Evolutionary conservation across 2,797 vertebrate genomes (phyloP).

Genomic region (Hippocampus kuda): DNA sequence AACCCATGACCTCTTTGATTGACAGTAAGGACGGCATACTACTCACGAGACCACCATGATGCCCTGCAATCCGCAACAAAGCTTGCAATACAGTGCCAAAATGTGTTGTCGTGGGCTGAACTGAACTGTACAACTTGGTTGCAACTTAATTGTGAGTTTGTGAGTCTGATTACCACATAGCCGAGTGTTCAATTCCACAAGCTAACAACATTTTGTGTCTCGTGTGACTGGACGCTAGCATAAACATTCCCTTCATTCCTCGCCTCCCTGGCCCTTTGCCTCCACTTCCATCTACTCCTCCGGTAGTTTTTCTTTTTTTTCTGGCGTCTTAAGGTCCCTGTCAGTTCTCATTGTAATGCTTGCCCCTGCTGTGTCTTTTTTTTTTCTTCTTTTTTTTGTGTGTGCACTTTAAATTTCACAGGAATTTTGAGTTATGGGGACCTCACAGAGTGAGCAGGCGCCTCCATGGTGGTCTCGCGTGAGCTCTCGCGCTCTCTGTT

Average conservation of each 20-base stretch:
- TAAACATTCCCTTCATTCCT: conserved; percentile 16
- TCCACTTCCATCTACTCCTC: neutral
- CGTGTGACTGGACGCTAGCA: conserved; percentile 6
- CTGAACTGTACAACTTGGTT: neutral
- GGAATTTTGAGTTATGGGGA: conserved; percentile 21
- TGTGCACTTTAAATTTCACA: conserved; percentile 23
- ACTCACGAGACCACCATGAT: neutral
- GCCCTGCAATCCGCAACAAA: neutral
- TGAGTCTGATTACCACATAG: neutral
- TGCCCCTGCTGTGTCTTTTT: neutral
- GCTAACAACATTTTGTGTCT: conserved; percentile 10
- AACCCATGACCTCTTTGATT: neutral
- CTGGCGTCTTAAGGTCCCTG: neutral
- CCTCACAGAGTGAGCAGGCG: conserved; percentile 19
- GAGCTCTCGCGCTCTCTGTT: conserved; percentile 20
- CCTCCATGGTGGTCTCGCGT: conserved; percentile 22
- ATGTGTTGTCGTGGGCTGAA: neutral
- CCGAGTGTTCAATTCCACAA: conserved; percentile 7
- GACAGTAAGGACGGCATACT: neutral
- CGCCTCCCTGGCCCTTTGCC: conserved; percentile 9
- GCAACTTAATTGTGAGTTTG: neutral
- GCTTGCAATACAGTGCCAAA: neutral
- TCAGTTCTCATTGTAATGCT: conserved; percentile 4
- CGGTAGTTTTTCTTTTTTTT: neutral
- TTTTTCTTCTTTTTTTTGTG: neutral